Percentiles rank a stretch among this genome's conserved stretches.
These are phyloP conservation scores for Sebastes ruberrimus DNA, from an alignment of 2,797 vertebrate species.

Conservation along the genomic window DNA sequence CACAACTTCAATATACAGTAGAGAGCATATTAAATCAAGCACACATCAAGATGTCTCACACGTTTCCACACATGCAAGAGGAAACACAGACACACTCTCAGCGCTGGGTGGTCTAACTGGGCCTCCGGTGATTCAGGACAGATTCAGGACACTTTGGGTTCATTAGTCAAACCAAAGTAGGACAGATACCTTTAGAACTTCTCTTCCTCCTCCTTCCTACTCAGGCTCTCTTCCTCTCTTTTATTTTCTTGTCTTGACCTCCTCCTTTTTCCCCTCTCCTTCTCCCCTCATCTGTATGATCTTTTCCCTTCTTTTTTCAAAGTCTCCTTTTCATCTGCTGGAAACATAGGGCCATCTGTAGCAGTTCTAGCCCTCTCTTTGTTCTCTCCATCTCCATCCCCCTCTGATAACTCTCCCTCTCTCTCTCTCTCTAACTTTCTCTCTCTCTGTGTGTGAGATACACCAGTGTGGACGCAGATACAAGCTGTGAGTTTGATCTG, in stretches of 20 bases:
- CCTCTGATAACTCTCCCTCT: slow-evolving; percentile 31
- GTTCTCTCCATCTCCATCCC: slow-evolving; percentile 51
- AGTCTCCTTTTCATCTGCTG: slow-evolving; percentile 65
- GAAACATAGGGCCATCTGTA: slow-evolving; percentile 68
- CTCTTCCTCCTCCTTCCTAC: not conserved
- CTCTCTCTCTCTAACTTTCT: not conserved
- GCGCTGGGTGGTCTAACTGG: slow-evolving; percentile 68
- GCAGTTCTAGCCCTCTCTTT: slow-evolving; percentile 56
- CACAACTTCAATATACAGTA: slow-evolving; percentile 40
- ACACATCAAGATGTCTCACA: slow-evolving; percentile 26
- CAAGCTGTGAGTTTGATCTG: slow-evolving; percentile 76
- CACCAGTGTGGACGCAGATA: slow-evolving; percentile 60
- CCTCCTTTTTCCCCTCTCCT: slow-evolving; percentile 20
- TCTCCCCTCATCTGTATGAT: slow-evolving; percentile 51
- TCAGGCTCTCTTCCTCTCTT: not conserved
- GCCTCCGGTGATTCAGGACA: slow-evolving; percentile 75
- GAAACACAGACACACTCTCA: slow-evolving; percentile 15
- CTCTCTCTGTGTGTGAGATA: slow-evolving; percentile 41
- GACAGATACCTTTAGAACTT: slow-evolving; percentile 76
- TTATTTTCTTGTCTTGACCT: slow-evolving; percentile 41
- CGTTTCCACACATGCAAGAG: slow-evolving; percentile 38
- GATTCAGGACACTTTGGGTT: slow-evolving; percentile 83
- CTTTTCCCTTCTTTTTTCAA: slow-evolving; percentile 51
- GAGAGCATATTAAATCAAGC: slow-evolving; percentile 68
- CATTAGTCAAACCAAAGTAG: slow-evolving; percentile 84